Evolutionary conservation across 2,888 invertebrate species (phyloP), one percentile per base, ranked within the genome.

Genomic region (Ormyrus rosae): DNA sequence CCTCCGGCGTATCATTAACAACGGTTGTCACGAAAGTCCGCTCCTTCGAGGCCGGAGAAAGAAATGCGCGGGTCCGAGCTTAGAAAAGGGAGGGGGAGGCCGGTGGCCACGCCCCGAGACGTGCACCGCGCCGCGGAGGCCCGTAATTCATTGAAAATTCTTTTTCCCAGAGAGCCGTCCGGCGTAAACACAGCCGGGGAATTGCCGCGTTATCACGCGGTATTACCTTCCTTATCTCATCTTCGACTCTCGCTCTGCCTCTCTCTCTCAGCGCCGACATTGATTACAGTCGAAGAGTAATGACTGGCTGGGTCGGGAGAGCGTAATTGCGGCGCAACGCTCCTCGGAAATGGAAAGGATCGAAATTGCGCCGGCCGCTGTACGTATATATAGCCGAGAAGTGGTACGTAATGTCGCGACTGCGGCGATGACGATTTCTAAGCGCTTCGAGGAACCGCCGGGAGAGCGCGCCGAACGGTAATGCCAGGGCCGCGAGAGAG

Each of bases 281-380:
- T 71, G 71, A 80, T 80, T 80, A 71, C 61, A 56, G 71, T 51
- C 71, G 67, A 75, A 80, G 80, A 80, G 75, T 80, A 75, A 80
- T 56, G 80, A 76, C 75, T 65, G 53, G 75, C 56, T 75, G 75
- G 67, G 72, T 67, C 19, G 19, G 19, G 19, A 55, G 78, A 72
- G 67, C 72, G 67, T 67, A 78, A 78, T 78, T 78, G 78, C 72
- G 67, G 76, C 67, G 69, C 53, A n/a, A 19, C 56, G 76, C 60
- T 67, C 71, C 56, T 72, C 78, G 78, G 78, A 72, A 78, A 78
- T 78, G 72, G 71, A 78, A 78, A 72, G 78, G 72, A 78, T 78
- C 78, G 67, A 67, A 72, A 78, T 78, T 78, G 67, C 78, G n/a
- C 48, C n/a, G 9, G 71, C n/a, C 70, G 5, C 71, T 56, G 8